These are phyloP conservation scores for Botrylloides violaceus DNA, from an alignment of 23 tunicate genomes.

Conservation along the genomic window DNA sequence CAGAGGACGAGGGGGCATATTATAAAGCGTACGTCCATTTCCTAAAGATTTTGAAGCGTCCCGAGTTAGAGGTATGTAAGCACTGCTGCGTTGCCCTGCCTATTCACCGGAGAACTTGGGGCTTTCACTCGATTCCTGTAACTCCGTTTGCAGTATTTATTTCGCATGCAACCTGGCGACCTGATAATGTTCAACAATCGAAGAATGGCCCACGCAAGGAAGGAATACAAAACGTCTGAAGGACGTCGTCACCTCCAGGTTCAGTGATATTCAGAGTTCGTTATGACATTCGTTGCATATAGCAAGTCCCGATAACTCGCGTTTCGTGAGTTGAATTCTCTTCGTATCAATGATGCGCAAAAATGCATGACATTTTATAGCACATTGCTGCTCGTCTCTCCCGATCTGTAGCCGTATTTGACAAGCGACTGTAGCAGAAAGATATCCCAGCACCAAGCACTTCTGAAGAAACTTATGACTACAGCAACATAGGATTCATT, in stretches of 20 bases:
- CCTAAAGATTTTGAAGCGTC: slow-evolving; percentile 2
- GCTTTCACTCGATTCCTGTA: neutral
- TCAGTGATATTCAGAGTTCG: no score
- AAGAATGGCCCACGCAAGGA: slow-evolving; percentile 41
- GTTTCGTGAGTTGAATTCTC: no score
- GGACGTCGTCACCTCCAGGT: slow-evolving; percentile 49
- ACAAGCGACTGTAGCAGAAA: no score
- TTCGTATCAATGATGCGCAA: no score
- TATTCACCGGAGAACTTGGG: neutral
- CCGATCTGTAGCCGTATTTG: no score
- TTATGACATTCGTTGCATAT: no score
- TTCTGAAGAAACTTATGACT: no score
- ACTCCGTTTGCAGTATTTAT: slow-evolving; percentile 22
- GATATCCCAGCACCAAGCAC: no score
- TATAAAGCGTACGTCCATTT: slow-evolving; percentile 18
- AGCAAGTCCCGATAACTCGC: no score
- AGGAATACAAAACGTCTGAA: slow-evolving; percentile 18
- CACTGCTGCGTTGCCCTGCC: neutral
- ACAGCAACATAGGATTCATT: no score
- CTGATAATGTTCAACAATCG: slow-evolving; percentile 50
- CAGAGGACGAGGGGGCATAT: slow-evolving; percentile 9
- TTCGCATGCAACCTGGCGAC: slow-evolving; percentile 38
- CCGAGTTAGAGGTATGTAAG: slow-evolving; percentile 10
- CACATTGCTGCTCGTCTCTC: no score
- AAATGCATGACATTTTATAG: no score